Evolutionary conservation across 2,888 invertebrate genomes (phyloP).

Genomic region (Caenorhabditis virilis): DNA sequence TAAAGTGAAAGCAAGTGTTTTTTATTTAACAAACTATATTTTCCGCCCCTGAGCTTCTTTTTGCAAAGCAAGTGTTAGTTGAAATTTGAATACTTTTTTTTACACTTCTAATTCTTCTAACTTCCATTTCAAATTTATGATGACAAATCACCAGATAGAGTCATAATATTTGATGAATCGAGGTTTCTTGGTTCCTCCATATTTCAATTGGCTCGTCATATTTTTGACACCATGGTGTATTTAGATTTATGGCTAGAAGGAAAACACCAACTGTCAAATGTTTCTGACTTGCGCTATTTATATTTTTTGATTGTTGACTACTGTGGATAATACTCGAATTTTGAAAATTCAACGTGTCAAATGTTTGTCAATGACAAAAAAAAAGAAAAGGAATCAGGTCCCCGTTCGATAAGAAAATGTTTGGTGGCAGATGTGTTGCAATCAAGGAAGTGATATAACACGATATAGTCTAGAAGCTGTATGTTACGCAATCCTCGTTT

Average conservation of each 20-base stretch:
- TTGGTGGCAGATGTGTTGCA: conserved; percentile 5
- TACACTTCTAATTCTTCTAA: too few species aligned
- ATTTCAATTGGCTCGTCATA: not conserved
- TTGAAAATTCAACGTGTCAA: not conserved
- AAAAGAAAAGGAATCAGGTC: not conserved
- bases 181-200: not conserved
- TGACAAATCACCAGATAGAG: too few species aligned
- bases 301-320: too few species aligned
- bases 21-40: too few species aligned
- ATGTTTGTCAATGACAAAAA: not conserved
- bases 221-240: not conserved
- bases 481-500: conserved; percentile 39
- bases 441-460: conserved; percentile 24
- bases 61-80: too few species aligned
- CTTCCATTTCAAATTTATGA: too few species aligned
- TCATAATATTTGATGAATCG: not conserved
- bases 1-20: not conserved
- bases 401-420: not conserved
- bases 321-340: not conserved
- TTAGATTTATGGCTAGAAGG: too few species aligned
- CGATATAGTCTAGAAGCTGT: not conserved
- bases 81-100: too few species aligned
- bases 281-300: too few species aligned
- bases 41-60: too few species aligned
- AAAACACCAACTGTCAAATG: too few species aligned